Base-by-base conservation (phyloP, 64 coral and sea anemone species). In the Acropora yongei region DNA sequence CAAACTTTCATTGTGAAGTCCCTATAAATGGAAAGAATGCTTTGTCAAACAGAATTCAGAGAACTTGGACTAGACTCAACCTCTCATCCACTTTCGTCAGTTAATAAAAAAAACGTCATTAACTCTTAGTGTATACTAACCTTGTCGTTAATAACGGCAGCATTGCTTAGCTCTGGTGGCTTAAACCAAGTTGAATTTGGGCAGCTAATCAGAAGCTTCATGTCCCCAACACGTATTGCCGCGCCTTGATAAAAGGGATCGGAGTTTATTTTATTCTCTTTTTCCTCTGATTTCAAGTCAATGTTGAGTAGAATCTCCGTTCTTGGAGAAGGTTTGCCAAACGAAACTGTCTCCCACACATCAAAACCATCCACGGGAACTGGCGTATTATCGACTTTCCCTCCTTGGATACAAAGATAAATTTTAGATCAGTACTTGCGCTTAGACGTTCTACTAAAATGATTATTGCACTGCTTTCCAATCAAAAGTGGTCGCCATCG, bases 261-360 rank as follows among this genome's bases (percentile, higher is more conserved):
- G 13, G 51, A 68, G 12, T 16, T 18, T 2, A 58, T 66, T 3
- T 46, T n/a, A 40, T 3, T 46, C 10, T 66, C 17, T 47, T 46
- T 58, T 42, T 49, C 2, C 12, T 85, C 78, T 9, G 76, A 61
- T 14, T 57, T 16, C 8, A 67, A 43, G 63, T 92, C 90, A 19
- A 92, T 72, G 63, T 93, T 93, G 2, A 93, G 91, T 8, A 93
- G 76, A 60, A 93, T 93, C 42, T 93, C 91, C 39, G 55, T 78
- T 80, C 91, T 78, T 71, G 91, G 83, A 41, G 84, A 93, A 18
- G 91, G 83, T 48, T 86, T 86, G 0, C 84, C 91, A 0, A 10
- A 79, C 1, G 83, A 80, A 71, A 93, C 80, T 69, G 91, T 93
- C 1, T 87, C 80, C 91, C 91, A 93, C 1, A 87, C 60, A 78